Base-by-base conservation (phyloP, 2,113 vertebrate genomes). In the Phycodurus eques region DNA sequence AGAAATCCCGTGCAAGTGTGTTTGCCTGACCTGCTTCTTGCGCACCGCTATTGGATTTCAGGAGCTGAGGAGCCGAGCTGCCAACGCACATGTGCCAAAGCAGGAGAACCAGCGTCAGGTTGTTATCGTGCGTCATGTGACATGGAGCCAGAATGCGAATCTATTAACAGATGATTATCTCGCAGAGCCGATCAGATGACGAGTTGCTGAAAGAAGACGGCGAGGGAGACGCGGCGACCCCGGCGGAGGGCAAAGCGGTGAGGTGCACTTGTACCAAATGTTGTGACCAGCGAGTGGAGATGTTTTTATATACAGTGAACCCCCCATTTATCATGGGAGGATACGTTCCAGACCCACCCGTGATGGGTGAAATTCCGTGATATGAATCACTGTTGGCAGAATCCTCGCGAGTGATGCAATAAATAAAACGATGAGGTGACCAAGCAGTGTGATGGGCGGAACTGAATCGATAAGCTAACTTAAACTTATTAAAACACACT, bases 161-260 rank as follows among this genome's bases (percentile, higher is more conserved):
- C 14, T 61, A 9, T 61, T 66, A 27, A 46, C 42, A 66, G 63
- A 20, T 27, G 13, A 6, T 22, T 46, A 22, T 42, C 19, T 61
- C 19, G 22, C 79, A 85, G 82, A 71, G 13, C 42, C 77, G 71
- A 19, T 83, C 80, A 0, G 81, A 70, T 7, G 78, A 79, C 2
- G 73, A 75, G 68, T 44, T 33, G 19, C 62, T 80, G 8, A 72
- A 66, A 56, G 57, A 68, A 19, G 62, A 79, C 0, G 66, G 64
- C 35, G 72, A 75, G 0, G 8, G 15, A 33, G 60, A 76, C 0
- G 42, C 78, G 39, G 27, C 3, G 42, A 78, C 66, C 4, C 46
- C 33, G 3, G 14, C 42, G 3, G 70, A 82, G 51, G 66, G 19
- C 43, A 84, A 72, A 82, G 15, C 46, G 0, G 86, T 89, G 15